A percentile compares a stretch with the other conserved stretches of the same genome.
Evolutionary conservation across 2,888 invertebrate species (phyloP).

Genomic region (Pimpla rufipes): DNA sequence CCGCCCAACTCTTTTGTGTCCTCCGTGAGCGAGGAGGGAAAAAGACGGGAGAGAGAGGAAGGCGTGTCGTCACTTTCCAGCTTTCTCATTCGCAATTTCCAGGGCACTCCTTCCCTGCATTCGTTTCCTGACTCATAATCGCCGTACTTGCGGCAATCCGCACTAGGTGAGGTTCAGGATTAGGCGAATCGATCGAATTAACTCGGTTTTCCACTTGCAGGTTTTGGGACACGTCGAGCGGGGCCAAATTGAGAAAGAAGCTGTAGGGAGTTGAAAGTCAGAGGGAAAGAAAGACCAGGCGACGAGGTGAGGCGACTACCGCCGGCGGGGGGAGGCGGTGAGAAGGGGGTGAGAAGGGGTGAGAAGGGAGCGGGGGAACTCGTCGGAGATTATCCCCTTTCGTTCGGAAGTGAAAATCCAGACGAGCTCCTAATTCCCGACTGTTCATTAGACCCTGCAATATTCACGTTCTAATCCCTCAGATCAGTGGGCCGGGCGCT

Average conservation of each 20-base stretch:
- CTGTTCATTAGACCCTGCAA: conserved; percentile 84
- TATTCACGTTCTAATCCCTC: conserved; percentile 85
- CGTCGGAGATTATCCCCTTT: conserved; percentile 70
- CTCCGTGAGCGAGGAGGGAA: not conserved
- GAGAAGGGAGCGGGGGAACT: not conserved
- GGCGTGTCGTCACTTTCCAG: conserved; percentile 37
- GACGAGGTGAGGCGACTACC: not conserved
- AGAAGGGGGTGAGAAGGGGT: too few species aligned
- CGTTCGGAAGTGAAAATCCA: conserved; percentile 75
- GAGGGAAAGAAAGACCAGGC: conserved; percentile 25
- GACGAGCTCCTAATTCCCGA: conserved; percentile 80
- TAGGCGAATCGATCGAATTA: conserved; percentile 28
- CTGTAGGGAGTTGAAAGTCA: not conserved
- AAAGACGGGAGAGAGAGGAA: too few species aligned
- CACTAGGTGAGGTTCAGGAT: not conserved
- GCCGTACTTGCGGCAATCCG: conserved; percentile 11
- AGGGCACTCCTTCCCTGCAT: not conserved
- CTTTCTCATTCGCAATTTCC: conserved; percentile 18
- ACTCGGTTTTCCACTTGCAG: conserved; percentile 28
- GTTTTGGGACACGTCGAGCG: not conserved
- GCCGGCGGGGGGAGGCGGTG: too few species aligned
- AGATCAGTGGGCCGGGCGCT: conserved; percentile 84
- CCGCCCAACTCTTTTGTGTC: too few species aligned
- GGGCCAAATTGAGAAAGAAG: not conserved
- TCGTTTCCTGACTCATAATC: not conserved